Evolutionary conservation across 2,888 invertebrate species (phyloP).

Genomic region (Meteorus cinctellus): DNA sequence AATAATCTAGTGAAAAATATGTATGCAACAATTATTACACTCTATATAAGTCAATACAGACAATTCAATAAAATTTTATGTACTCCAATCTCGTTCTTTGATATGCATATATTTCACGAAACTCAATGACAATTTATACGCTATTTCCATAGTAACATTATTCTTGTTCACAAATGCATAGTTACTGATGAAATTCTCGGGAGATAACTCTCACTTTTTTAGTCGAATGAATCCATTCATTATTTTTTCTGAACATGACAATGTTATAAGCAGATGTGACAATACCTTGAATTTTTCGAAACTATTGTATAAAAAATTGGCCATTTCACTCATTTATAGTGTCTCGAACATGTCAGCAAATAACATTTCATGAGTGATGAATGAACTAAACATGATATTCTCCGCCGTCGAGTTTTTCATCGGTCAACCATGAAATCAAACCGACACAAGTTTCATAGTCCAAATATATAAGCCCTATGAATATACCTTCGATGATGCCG

Average conservation of each 20-base stretch:
- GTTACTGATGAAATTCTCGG: no score
- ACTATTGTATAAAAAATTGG: no score
- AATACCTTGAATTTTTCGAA: no score
- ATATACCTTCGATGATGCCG: conserved; percentile 82
- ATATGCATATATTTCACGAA: background rate
- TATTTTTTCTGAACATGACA: no score
- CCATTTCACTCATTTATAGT: no score
- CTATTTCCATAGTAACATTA: no score
- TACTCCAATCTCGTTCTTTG: background rate
- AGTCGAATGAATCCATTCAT: no score
- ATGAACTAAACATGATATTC: conserved; percentile 79
- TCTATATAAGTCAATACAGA: background rate
- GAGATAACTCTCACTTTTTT: no score
- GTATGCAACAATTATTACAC: background rate
- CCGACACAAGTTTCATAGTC: conserved; percentile 78
- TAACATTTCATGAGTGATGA: background rate
- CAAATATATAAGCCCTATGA: conserved; percentile 82
- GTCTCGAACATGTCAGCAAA: no score
- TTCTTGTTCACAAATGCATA: no score
- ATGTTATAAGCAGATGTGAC: no score
- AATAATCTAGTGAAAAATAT: background rate
- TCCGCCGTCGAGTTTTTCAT: conserved; percentile 81
- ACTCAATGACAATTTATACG: background rate
- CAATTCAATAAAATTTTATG: background rate
- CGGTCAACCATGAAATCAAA: conserved; percentile 78